These are phyloP conservation scores for Spodoptera littoralis DNA, from an alignment of 2,888 invertebrate species.

Conservation along the genomic window DNA sequence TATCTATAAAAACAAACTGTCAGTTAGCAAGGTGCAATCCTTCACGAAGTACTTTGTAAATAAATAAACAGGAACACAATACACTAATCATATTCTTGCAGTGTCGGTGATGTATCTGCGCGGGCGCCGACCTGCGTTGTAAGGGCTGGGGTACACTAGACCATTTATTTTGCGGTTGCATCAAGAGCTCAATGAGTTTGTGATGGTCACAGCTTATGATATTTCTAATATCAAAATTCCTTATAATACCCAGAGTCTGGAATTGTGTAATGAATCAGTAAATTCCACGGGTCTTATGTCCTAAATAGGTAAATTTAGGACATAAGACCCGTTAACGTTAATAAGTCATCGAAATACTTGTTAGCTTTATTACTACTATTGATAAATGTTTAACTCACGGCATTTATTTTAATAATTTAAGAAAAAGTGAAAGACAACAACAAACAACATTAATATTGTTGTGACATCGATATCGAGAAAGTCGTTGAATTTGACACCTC, in stretches of 20 bases:
- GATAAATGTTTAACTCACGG: not conserved
- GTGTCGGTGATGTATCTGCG: conserved; percentile 60
- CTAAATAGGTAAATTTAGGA: no score
- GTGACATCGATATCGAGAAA: conserved; percentile 12
- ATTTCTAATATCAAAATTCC: no score
- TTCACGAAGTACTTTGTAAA: conserved; percentile 52
- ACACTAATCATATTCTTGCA: conserved; percentile 67
- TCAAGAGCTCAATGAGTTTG: no score
- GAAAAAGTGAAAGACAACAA: not conserved
- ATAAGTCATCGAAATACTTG: no score
- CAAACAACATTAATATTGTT: conserved; percentile 1
- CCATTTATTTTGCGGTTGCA: conserved; percentile 21
- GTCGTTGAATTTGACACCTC: conserved; percentile 3
- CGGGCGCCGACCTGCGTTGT: conserved; percentile 41
- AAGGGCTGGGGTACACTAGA: conserved; percentile 31
- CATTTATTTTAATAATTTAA: no score
- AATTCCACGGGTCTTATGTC: no score
- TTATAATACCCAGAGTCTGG: no score
- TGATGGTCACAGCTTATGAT: no score
- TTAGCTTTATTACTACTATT: no score
- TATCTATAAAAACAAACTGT: conserved; percentile 38
- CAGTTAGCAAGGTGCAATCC: conserved; percentile 46
- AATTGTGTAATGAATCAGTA: no score
- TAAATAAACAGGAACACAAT: conserved; percentile 64
- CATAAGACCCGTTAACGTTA: no score